These are phyloP conservation scores for Campoplex capitator DNA, from an alignment of 2,888 invertebrate genomes.

Conservation along the genomic window DNA sequence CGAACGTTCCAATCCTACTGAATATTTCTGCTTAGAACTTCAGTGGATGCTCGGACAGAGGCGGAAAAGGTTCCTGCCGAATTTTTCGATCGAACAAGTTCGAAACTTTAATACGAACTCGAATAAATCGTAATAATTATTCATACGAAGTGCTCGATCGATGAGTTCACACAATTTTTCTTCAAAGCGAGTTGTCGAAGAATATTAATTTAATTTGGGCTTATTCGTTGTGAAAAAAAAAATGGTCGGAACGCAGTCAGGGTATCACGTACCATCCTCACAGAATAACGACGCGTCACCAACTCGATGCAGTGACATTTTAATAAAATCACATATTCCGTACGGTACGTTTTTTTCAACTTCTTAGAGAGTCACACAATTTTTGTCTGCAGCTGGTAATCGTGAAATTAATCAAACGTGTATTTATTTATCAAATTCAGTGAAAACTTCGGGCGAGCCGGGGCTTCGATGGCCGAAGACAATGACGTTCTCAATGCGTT, in stretches of 20 bases:
- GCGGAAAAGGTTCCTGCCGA: conserved; percentile 38
- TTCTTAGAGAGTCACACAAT: background rate
- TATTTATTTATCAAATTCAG: conserved; percentile 15
- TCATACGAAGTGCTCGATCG: background rate
- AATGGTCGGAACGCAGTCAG: conserved; percentile 58
- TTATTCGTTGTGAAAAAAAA: conserved; percentile 8
- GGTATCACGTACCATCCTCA: conserved; percentile 43
- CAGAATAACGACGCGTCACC: conserved; percentile 65
- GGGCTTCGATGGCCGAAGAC: conserved; percentile 20
- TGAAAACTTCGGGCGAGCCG: conserved; percentile 18
- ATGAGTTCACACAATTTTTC: background rate
- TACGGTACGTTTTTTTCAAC: conserved; percentile 43
- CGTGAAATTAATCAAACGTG: background rate
- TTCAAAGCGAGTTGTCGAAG: conserved; percentile 13
- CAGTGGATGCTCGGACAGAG: conserved; percentile 44
- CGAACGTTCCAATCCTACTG: background rate
- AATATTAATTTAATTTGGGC: background rate
- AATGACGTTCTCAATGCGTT: conserved; percentile 38
- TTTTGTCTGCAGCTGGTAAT: background rate
- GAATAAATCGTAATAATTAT: conserved; percentile 22
- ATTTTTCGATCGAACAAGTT: background rate
- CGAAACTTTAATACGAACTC: background rate
- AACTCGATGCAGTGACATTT: conserved; percentile 17
- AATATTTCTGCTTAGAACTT: conserved; percentile 37
- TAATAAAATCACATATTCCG: background rate